Base-by-base conservation (phyloP, 2,888 invertebrate species). In the Euphydryas editha region DNA sequence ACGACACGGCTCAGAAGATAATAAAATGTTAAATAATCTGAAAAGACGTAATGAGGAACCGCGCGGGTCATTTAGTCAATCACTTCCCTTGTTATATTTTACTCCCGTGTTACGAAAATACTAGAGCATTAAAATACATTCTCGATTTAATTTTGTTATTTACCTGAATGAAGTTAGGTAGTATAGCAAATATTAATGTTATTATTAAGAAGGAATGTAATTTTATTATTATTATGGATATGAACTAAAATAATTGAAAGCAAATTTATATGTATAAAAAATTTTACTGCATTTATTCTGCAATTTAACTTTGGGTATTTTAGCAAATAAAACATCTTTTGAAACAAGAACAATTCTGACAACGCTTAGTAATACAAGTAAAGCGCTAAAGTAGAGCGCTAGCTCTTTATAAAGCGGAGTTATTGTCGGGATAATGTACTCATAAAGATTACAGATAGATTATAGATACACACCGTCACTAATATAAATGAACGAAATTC, bases 361-460 rank as follows among this genome's bases (percentile, higher is more conserved):
- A 17, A 17, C 24, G 10, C 54, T 17, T n/a, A n/a, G n/a, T n/a
- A n/a, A n/a, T n/a, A n/a, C n/a, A n/a, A n/a, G n/a, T n/a, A n/a
- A n/a, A 54, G 30, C 24, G 30, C n/a, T 30, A 54, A 54, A n/a
- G 54, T 10, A 30, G 54, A 54, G 30, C 24, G 17, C 49, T 20
- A 30, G 17, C 49, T 13, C 15, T 30, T n/a, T 54, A 36, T 54
- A 36, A 30, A 24, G 8, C 10, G 15, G 21, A 54, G 30, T 54
- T 30, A 54, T 54, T 30, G 30, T 54, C 30, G 30, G 54, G 30
- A 54, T n/a, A 8, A 54, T 18, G 46, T 46, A 17, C 49, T 49
- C 49, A 24, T 49, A 49, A 49, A 49, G 49, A 49, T 49, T 49
- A 49, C n/a, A n/a, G n/a, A n/a, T n/a, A n/a, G n/a, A n/a, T n/a